Evolutionary conservation across 2,113 vertebrate species (phyloP), one percentile per base, ranked within the genome.

Genomic region (Cavia porcellus): DNA sequence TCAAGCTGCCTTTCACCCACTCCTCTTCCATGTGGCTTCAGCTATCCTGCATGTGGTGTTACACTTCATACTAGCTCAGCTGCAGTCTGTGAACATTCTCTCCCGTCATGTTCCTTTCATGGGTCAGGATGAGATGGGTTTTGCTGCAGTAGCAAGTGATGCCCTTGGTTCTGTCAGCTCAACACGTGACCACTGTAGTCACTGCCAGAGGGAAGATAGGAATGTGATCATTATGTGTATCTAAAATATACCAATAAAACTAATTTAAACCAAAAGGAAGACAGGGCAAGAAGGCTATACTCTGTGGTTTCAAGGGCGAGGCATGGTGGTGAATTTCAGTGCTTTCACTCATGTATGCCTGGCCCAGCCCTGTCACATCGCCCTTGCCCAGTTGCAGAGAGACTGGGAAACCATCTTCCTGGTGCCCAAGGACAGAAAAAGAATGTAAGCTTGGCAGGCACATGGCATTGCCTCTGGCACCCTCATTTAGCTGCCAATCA

Each of bases 111-210:
- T 55, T 6, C 74, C 42, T 77, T 25, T 25, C 24, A 30, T 79
- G 45, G 45, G 72, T 83, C 61, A 90, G 72, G 42, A 90, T 42
- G 52, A 84, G 74, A 28, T 52, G 87, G 32, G 50, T 47, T 91
- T 95, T 94, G 62, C 32, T 93, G 13, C 3, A 5, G 19, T 84
- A 95, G 87, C 52, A 82, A 79, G 38, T 84, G 59, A 92, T 87
- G 13, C 7, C 72, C 50, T 86, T 61, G 12, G 24, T 77, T 92
- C 52, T 28, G 4, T 59, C 57, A 68, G 38, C 75, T 97, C 62
- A 59, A 30, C 38, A 88, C 17, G 1, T 42, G 64, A 75, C 66
- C 74, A 45, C 25, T 30, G 7, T 1, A 30, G 45, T 77, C 45
- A 77, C 45, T 50, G 25, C 12, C 74, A 17, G 47, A 77, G 42